Evolutionary conservation across 2,113 vertebrate genomes (phyloP).

Genomic region (Oryzias curvinotus): DNA sequence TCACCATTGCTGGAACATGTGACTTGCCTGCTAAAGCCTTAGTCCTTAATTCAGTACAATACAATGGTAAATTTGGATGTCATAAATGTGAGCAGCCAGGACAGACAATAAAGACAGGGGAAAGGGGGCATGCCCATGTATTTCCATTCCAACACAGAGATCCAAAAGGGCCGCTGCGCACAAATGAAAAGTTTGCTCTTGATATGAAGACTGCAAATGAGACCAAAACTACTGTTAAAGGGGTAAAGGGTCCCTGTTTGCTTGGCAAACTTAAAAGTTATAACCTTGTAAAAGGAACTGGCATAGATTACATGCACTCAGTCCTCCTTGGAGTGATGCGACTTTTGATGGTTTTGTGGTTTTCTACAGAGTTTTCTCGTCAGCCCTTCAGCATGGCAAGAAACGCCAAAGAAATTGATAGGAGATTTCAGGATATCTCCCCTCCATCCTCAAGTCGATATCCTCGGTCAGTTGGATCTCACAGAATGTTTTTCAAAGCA

Average conservation of each 20-base stretch:
- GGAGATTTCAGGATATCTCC: conserved; percentile 3
- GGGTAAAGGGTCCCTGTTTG: conserved; percentile 18
- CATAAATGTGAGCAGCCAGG: conserved; percentile 42
- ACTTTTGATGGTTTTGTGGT: conserved; percentile 22
- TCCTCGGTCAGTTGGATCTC: conserved; percentile 12
- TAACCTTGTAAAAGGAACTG: conserved; percentile 15
- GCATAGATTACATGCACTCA: conserved; percentile 30
- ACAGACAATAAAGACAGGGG: conserved; percentile 25
- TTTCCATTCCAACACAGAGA: conserved; percentile 29
- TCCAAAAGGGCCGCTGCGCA: conserved; percentile 21
- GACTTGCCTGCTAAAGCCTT: conserved; percentile 46
- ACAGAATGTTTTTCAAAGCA: conserved; percentile 40
- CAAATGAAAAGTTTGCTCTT: conserved; percentile 15
- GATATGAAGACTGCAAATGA: conserved; percentile 22
- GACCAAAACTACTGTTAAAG: conserved; percentile 8
- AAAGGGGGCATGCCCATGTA: conserved; percentile 34
- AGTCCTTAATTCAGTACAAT: conserved; percentile 40
- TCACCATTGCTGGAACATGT: conserved; percentile 39
- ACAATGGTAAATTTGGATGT: conserved; percentile 31
- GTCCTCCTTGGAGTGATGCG: conserved; percentile 24
- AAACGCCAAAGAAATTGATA: conserved; percentile 18
- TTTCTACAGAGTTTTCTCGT: conserved; percentile 2
- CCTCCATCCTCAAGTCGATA: no score
- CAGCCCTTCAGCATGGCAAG: conserved; percentile 25
- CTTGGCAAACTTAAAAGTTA: conserved; percentile 26